Conservation (phyloP, 2,888 invertebrate species). For the Seira sanloemensis region DNA sequence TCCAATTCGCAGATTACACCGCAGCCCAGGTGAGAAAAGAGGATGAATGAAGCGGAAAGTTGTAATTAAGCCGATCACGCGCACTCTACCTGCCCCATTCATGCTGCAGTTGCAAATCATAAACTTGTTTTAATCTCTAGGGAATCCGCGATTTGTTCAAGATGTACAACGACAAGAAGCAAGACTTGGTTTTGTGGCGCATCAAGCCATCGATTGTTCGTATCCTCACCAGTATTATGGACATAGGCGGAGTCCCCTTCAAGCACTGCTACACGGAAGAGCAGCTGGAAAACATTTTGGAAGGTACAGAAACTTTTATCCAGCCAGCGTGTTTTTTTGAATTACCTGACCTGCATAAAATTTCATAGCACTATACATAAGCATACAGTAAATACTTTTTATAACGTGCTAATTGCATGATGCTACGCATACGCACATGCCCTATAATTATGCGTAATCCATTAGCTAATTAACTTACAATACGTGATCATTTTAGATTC, state of each 20-base stretch:
- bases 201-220: constrained; percentile 71
- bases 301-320: constrained; percentile 76
- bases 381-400: no score
- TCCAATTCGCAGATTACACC: constrained; percentile 92
- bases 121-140: no score
- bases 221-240: constrained; percentile 69
- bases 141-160: constrained; percentile 71
- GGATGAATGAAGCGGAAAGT: constrained; percentile 75
- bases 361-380: no score
- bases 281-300: constrained; percentile 82
- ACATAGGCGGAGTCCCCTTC: constrained; percentile 76
- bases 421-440: constrained; percentile 1
- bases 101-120: no score
- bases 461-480: no score
- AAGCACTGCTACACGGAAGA: constrained; percentile 81
- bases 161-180: constrained; percentile 68
- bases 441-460: no score
- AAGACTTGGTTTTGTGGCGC: constrained; percentile 70
- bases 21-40: constrained; percentile 76
- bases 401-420: background rate
- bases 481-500: no score
- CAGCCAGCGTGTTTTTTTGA: background rate
- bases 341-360: no score
- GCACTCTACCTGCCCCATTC: no score
- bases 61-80: no score